These are phyloP conservation scores for Orthonychiurus folsomi DNA, from an alignment of 2,888 invertebrate genomes.

Conservation along the genomic window DNA sequence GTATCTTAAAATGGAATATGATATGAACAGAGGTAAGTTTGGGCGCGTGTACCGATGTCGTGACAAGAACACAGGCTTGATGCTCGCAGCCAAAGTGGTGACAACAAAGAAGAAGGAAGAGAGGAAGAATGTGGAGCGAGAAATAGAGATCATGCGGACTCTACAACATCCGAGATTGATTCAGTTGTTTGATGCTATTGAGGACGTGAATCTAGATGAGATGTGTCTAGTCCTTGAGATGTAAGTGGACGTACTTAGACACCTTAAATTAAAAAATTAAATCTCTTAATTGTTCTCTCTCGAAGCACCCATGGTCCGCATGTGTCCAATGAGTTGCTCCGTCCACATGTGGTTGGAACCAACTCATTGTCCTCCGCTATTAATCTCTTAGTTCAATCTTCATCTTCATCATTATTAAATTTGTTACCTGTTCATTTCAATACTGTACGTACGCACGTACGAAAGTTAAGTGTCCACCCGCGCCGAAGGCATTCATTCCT, in stretches of 20 bases:
- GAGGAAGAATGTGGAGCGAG: constrained; percentile 81
- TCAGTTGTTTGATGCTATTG: constrained; percentile 95
- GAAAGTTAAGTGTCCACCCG: no score
- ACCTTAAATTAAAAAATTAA: no score
- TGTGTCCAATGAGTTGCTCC: no score
- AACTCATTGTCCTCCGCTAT: no score
- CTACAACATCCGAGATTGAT: constrained; percentile 91
- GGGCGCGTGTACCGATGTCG: constrained; percentile 89
- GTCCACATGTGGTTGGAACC: no score
- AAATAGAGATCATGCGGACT: constrained; percentile 91
- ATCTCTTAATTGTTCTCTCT: no score
- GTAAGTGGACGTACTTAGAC: constrained; percentile 58
- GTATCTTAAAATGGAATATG: not conserved
- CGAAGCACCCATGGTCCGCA: no score
- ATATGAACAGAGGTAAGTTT: constrained; percentile 73
- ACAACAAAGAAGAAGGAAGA: constrained; percentile 76
- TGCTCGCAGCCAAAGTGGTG: constrained; percentile 88
- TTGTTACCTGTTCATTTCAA: no score
- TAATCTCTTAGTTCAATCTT: not conserved
- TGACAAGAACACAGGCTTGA: constrained; percentile 69
- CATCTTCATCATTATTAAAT: no score
- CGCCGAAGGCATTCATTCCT: no score
- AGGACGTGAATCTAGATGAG: constrained; percentile 67
- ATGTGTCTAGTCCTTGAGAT: constrained; percentile 96
- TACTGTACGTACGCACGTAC: no score